These are phyloP conservation scores for Parazoanthus atlanticus DNA, from an alignment of 92 coral and sea anemone genomes.

Conservation along the genomic window DNA sequence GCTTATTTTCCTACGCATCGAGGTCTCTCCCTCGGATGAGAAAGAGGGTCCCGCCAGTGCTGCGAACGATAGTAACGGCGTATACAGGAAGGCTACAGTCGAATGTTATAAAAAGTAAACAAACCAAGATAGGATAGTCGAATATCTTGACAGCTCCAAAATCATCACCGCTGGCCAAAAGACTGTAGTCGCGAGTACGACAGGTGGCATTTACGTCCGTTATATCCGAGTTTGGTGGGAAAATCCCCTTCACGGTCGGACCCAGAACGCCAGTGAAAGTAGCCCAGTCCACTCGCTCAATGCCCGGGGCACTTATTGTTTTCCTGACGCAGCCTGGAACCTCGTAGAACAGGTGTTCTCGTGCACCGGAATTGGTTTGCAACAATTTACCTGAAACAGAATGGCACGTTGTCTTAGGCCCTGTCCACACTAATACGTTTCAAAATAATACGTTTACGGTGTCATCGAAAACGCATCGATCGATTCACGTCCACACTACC, in stretches of 20 bases:
- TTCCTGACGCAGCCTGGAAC: constrained; percentile 88
- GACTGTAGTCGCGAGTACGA: constrained; percentile 82
- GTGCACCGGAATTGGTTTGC: constrained; percentile 97
- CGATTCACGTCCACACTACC: no score
- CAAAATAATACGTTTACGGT: no score
- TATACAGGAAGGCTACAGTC: no score
- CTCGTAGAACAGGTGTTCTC: constrained; percentile 91
- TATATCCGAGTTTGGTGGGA: constrained; percentile 95
- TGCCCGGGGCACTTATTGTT: constrained; percentile 85
- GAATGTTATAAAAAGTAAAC: neutral
- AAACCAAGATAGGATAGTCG: constrained; percentile 90
- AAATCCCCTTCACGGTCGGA: constrained; percentile 90
- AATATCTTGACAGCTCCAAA: constrained; percentile 96
- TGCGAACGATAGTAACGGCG: no score
- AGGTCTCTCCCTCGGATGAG: no score
- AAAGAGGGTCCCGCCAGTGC: no score
- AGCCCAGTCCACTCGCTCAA: constrained; percentile 92
- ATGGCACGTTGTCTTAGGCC: neutral
- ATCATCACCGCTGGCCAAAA: constrained; percentile 97
- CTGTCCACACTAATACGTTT: neutral
- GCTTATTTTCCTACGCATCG: no score
- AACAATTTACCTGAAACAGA: constrained; percentile 84
- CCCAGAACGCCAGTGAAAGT: constrained; percentile 97
- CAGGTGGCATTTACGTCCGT: constrained; percentile 96
- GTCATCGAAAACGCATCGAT: no score